phyloP scores from a whole-genome alignment of 2,888 invertebrate genomes.

The Eristalinus aeneus region DNA sequence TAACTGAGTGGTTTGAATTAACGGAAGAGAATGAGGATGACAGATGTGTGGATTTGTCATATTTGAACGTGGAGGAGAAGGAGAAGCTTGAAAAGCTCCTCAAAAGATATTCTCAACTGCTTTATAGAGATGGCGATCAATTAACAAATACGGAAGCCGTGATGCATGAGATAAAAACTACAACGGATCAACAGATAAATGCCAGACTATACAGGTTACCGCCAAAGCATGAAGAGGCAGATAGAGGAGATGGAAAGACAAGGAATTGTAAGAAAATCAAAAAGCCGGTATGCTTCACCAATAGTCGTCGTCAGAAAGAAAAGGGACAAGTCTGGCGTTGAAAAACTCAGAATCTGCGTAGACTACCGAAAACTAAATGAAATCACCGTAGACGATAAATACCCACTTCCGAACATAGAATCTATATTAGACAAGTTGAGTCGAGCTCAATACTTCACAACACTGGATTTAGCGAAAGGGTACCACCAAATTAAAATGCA shows the following conservation, averaged over 20 bases:
- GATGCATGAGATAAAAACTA: background rate
- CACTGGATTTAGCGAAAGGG: background rate
- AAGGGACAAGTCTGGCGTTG: no score
- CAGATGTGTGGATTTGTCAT: no score
- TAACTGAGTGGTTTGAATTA: background rate
- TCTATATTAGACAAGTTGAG: constrained; percentile 1
- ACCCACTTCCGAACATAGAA: constrained; percentile 1
- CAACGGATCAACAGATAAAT: constrained; percentile 1
- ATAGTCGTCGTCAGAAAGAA: no score
- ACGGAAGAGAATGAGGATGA: no score
- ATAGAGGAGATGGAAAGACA: background rate
- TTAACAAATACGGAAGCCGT: background rate
- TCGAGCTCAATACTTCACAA: background rate
- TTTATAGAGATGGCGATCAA: background rate
- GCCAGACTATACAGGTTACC: background rate
- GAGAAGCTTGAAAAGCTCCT: no score
- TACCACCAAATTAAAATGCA: background rate
- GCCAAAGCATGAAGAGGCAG: background rate
- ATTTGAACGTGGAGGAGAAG: no score
- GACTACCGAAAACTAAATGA: background rate
- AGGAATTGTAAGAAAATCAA: constrained; percentile 2
- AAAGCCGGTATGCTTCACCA: background rate
- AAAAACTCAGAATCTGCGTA: background rate
- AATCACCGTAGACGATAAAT: constrained; percentile 4
- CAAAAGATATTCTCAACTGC: no score